Base-by-base conservation (phyloP, 2,797 vertebrate genomes). In the Platyrinchus mystaceus region DNA sequence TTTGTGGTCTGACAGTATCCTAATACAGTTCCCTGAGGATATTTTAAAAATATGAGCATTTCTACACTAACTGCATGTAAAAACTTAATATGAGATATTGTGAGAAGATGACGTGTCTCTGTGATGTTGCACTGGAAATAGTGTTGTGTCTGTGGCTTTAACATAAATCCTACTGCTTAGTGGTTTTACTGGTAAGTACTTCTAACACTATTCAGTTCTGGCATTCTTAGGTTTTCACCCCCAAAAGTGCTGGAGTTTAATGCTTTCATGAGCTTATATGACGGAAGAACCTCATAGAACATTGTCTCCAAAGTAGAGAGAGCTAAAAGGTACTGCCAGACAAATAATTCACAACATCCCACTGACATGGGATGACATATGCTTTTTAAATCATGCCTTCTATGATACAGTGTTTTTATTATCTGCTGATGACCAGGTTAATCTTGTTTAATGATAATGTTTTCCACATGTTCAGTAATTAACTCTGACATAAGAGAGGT, bases 321-420 rank as follows among this genome's bases (percentile, higher is more conserved):
- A 62, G 34, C 34, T 81, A 32, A 71, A 27, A 53, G 62, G 39
- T n/a, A 58, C 27, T 39, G 17, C 47, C 6, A 71, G 47, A 59
- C 28, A 37, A 60, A 14, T 36, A 76, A 66, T 28, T 77, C 30
- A 26, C 13, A 18, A 55, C 36, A 59, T 59, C 21, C 14, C 10
- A 28, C 9, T 76, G 36, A 30, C n/a, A 22, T 0, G 27, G n/a
- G 10, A 16, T 23, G 32, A n/a, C 27, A 20, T 2, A 14, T 0
- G 11, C 20, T 68, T 90, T 75, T 41, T 5, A n/a, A 89, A 32
- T 70, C 44, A 24, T 26, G 13, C 14, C 22, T n/a, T 9, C 11
- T 10, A 6, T 28, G 41, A 37, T 6, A 17, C 3, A 28, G 14
- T 28, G 30, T 13, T 79, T 87, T 82, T 64, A n/a, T 47, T 66